phyloP scores from a whole-genome alignment of 1,140 invertebrate species.

The Ceratitis capitata region DNA sequence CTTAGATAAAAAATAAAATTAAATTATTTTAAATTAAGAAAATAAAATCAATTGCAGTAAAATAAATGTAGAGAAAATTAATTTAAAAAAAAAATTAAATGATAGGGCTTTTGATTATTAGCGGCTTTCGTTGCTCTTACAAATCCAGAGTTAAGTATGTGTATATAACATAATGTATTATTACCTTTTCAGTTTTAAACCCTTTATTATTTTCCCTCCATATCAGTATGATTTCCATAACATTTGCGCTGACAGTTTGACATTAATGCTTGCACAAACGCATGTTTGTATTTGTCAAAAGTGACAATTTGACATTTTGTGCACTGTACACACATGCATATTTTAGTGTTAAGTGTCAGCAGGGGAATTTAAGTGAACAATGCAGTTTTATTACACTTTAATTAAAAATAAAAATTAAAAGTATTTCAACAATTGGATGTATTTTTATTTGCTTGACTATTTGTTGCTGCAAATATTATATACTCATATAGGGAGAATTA shows the following conservation, averaged over 20 bases:
- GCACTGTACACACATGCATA: not conserved
- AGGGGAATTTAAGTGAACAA: not conserved
- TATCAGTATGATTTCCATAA: not conserved
- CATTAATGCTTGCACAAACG: not conserved
- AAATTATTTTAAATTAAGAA: no score
- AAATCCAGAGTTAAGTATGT: no score
- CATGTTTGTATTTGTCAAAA: not conserved
- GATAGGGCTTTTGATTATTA: no score
- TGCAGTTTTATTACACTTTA: not conserved
- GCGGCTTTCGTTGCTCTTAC: no score
- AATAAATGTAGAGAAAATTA: no score
- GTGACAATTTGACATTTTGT: slow-evolving; percentile 10
- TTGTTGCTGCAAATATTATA: no score
- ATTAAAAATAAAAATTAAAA: not conserved
- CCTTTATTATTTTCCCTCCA: not conserved
- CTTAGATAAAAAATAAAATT: no score
- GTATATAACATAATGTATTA: no score
- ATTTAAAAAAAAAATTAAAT: no score
- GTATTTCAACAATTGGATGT: not conserved
- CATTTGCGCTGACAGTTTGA: not conserved
- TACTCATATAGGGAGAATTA: no score
- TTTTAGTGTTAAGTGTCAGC: not conserved
- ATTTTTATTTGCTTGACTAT: not conserved
- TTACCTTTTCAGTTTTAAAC: not conserved
- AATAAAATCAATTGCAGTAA: no score